Percentiles rank a stretch among this genome's conserved stretches.
Conservation (phyloP, 2,113 vertebrate genomes). For the Puntigrus tetrazona region DNA sequence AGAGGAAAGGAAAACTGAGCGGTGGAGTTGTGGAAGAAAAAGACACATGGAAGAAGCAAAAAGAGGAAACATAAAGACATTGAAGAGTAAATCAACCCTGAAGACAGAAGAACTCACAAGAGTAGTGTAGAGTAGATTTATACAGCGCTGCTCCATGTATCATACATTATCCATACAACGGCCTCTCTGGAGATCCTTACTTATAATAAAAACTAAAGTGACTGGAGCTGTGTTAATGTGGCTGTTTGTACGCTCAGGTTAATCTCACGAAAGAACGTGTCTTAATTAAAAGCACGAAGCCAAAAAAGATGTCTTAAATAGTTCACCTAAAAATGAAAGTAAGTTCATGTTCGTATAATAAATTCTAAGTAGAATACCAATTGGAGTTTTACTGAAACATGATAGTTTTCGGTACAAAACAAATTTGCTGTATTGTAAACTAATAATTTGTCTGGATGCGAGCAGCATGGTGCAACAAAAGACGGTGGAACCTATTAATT, state of each 20-base stretch:
- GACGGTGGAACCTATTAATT: too few species aligned
- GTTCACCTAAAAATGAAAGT: too few species aligned
- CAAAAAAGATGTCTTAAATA: not conserved
- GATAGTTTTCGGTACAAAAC: too few species aligned
- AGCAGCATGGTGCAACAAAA: too few species aligned
- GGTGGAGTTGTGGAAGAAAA: conserved; percentile 62
- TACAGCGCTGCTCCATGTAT: conserved; percentile 65
- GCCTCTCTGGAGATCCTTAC: conserved; percentile 40
- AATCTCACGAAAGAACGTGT: not conserved
- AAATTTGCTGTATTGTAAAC: too few species aligned
- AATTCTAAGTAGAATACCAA: too few species aligned
- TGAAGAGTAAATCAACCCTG: conserved; percentile 66
- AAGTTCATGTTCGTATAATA: too few species aligned
- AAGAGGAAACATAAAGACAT: conserved; percentile 59
- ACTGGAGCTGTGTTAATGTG: conserved; percentile 26
- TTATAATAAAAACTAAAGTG: not conserved
- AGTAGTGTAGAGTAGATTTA: conserved; percentile 66
- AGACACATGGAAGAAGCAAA: conserved; percentile 16
- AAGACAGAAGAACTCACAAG: conserved; percentile 55
- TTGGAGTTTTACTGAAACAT: too few species aligned
- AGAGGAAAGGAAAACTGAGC: conserved; percentile 62
- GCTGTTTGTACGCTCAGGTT: not conserved
- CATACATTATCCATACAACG: conserved; percentile 61
- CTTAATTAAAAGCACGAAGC: not conserved
- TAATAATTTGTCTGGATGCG: too few species aligned